Conservation (phyloP, 2,113 vertebrate species). For the Zingel zingel region DNA sequence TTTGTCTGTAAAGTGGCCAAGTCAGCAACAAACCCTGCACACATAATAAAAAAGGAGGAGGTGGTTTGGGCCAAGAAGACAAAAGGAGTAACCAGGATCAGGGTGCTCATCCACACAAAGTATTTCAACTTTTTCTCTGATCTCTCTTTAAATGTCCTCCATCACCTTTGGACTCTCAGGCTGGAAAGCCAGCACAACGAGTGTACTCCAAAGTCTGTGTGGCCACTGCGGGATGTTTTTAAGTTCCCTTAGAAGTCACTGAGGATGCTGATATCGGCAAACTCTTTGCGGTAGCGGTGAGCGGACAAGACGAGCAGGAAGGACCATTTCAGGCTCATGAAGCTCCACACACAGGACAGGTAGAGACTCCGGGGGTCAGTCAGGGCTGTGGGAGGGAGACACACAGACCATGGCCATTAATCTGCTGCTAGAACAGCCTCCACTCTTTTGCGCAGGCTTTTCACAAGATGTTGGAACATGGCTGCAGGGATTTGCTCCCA, state of each 20-base stretch:
- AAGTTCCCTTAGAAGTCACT: constrained; percentile 88
- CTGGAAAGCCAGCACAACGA: neutral
- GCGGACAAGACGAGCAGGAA: constrained; percentile 86
- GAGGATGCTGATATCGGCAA: constrained; percentile 94
- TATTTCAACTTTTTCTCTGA: neutral
- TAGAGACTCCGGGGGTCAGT: constrained; percentile 90
- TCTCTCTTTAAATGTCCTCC: constrained; percentile 3
- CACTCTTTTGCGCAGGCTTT: neutral
- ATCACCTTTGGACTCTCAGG: neutral
- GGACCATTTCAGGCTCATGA: constrained; percentile 94
- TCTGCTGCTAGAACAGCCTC: neutral
- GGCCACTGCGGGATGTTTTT: neutral
- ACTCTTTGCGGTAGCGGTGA: constrained; percentile 91
- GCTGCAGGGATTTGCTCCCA: neutral
- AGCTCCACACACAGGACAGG: constrained; percentile 92
- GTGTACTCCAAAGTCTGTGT: constrained; percentile 31
- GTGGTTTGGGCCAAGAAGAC: neutral
- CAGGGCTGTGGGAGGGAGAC: constrained; percentile 80
- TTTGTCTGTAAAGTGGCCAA: constrained; percentile 11
- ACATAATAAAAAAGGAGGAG: neutral
- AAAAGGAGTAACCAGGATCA: neutral
- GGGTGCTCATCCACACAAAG: neutral
- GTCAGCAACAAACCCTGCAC: constrained; percentile 20
- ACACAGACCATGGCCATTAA: constrained; percentile 6
- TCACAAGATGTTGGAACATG: no score